A percentile compares a stretch with the other conserved stretches of the same genome.
Evolutionary conservation across 2,888 invertebrate species (phyloP).

Genomic region (Pyrrhia umbra): DNA sequence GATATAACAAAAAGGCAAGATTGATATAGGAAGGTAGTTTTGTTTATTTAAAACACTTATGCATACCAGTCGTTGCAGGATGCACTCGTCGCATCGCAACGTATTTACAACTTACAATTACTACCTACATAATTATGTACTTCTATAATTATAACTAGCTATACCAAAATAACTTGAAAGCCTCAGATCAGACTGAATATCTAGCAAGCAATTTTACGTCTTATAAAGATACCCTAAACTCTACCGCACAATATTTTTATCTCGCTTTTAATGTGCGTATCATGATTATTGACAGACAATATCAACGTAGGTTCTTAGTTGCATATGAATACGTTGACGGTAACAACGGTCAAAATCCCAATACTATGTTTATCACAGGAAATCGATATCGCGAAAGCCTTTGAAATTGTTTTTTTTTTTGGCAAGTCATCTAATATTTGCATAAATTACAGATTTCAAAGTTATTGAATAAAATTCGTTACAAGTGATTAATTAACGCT

Average conservation of each 20-base stretch:
- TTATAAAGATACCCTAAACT: conserved; percentile 18
- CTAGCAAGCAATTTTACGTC: conserved; percentile 53
- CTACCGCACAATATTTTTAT: conserved; percentile 36
- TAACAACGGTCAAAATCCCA: conserved; percentile 36
- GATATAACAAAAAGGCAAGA: conserved; percentile 29
- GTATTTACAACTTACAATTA: conserved; percentile 52
- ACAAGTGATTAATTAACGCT: conserved; percentile 18
- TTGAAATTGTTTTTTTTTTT: conserved; percentile 21
- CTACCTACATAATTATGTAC: conserved; percentile 15
- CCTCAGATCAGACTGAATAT: conserved; percentile 45
- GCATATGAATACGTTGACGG: conserved; percentile 8
- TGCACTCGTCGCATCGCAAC: conserved; percentile 32
- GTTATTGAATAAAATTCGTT: conserved; percentile 30
- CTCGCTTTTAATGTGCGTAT: conserved; percentile 56
- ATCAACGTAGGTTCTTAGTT: conserved; percentile 31
- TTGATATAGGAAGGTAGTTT: conserved; percentile 10
- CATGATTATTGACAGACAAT: conserved; percentile 49
- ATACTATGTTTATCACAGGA: conserved; percentile 39
- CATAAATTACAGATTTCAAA: conserved; percentile 28
- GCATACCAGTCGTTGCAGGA: conserved; percentile 36
- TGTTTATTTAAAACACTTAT: conserved; percentile 10
- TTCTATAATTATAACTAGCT: conserved; percentile 47
- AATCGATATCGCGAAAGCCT: conserved; percentile 33
- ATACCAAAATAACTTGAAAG: conserved; percentile 50
- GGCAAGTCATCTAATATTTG: conserved; percentile 40